Conservation (phyloP, 2,797 vertebrate genomes). For the Etheostoma perlongum region DNA sequence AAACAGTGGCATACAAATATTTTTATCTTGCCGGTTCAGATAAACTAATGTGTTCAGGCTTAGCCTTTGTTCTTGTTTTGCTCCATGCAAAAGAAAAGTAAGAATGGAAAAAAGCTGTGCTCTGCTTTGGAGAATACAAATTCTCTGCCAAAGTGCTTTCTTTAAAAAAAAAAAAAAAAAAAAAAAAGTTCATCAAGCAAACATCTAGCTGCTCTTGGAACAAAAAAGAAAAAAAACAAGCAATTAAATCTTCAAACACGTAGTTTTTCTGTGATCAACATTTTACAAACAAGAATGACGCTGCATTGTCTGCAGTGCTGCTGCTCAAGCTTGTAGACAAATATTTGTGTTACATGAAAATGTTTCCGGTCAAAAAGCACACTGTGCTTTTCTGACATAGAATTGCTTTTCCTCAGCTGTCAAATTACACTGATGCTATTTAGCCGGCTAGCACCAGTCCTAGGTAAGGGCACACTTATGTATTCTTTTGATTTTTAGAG, state of each 20-base stretch:
- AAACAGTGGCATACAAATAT: constrained; percentile 67
- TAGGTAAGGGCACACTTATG: background rate
- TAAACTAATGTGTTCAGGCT: constrained; percentile 25
- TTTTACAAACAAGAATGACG: background rate
- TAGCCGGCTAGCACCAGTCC: background rate
- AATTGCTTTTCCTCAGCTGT: background rate
- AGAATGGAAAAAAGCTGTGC: constrained; percentile 6
- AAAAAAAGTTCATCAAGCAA: background rate
- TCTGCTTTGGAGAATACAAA: constrained; percentile 10
- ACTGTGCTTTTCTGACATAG: background rate
- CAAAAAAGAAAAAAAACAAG: background rate
- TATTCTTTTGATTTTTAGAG: background rate
- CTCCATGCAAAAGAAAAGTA: constrained; percentile 8
- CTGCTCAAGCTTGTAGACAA: background rate
- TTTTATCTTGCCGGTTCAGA: constrained; percentile 26
- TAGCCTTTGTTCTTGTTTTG: constrained; percentile 1
- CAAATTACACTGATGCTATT: background rate
- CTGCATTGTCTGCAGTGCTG: background rate
- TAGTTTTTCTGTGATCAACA: background rate
- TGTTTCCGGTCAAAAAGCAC: background rate
- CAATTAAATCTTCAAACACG: background rate
- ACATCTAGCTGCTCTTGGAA: background rate
- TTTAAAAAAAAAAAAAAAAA: background rate
- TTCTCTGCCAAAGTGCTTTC: background rate
- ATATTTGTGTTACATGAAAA: background rate